These are phyloP conservation scores for Lucilia cuprina DNA, from an alignment of 1,140 invertebrate genomes.

Conservation along the genomic window DNA sequence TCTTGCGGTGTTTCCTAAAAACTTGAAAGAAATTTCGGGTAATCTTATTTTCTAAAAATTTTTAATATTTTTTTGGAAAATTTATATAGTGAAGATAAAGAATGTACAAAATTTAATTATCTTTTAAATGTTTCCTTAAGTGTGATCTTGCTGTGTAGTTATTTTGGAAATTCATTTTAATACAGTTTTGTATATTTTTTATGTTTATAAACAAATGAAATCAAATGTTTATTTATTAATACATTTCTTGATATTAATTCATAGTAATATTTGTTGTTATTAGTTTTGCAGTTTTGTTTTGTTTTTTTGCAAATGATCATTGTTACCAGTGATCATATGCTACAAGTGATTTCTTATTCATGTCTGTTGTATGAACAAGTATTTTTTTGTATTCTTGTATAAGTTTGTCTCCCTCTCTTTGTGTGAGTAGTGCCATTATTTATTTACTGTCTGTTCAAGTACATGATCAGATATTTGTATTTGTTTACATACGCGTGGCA, in stretches of 20 bases:
- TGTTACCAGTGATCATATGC: background rate
- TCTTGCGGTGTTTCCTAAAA: too few relatives aligned
- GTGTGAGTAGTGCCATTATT: background rate
- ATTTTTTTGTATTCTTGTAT: background rate
- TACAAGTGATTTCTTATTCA: background rate
- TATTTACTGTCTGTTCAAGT: background rate
- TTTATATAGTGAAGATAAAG: too few relatives aligned
- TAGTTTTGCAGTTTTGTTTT: background rate
- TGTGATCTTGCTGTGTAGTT: too few relatives aligned
- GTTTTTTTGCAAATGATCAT: background rate
- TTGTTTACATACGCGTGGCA: constrained; percentile 28
- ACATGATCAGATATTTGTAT: background rate
- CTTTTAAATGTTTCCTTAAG: too few relatives aligned
- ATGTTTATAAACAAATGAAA: too few relatives aligned
- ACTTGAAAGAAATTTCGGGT: too few relatives aligned
- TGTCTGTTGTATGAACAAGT: background rate
- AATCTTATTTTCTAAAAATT: too few relatives aligned
- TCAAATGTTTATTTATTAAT: background rate
- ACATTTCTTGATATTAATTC: background rate
- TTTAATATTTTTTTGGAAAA: too few relatives aligned
- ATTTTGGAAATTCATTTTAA: too few relatives aligned
- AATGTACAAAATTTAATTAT: too few relatives aligned
- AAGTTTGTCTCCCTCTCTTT: background rate
- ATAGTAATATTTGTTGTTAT: background rate
- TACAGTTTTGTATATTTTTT: too few relatives aligned